Evolutionary conservation across 2,797 vertebrate species (phyloP).

Genomic region (Fistularia commersonii): DNA sequence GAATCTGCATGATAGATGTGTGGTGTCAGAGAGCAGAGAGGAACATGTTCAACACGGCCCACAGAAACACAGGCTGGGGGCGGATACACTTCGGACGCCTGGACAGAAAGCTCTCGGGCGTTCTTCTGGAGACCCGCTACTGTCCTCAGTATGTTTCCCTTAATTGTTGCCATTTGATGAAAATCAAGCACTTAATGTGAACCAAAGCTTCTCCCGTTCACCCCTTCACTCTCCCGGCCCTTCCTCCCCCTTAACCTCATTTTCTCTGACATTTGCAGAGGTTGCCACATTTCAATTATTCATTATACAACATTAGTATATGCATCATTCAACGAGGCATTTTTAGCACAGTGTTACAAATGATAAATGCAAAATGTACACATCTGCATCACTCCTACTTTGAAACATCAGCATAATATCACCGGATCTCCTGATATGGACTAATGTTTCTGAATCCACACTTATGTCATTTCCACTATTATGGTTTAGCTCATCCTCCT

Average conservation of each 20-base stretch:
- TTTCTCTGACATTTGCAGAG: conserved; percentile 73
- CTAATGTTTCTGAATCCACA: too few relatives aligned
- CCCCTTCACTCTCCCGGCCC: conserved; percentile 42
- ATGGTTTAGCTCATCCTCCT: too few relatives aligned
- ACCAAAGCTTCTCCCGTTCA: conserved; percentile 21
- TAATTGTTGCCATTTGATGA: conserved; percentile 80
- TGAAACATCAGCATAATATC: conserved; percentile 43
- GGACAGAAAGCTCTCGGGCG: conserved; percentile 62
- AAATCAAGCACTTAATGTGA: too few relatives aligned
- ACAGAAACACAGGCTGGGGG: conserved; percentile 43
- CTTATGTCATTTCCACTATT: too few relatives aligned
- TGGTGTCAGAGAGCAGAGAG: conserved; percentile 36
- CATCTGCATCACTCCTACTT: conserved; percentile 50
- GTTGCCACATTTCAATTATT: conserved; percentile 78
- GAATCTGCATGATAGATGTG: conserved; percentile 42
- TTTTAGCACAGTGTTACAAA: conserved; percentile 71
- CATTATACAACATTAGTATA: conserved; percentile 74
- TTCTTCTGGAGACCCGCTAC: conserved; percentile 70
- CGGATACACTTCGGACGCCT: conserved; percentile 48
- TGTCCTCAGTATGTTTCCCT: conserved; percentile 74
- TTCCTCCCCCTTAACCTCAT: conserved; percentile 50
- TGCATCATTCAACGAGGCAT: conserved; percentile 44
- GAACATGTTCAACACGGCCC: conserved; percentile 31
- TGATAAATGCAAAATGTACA: conserved; percentile 66
- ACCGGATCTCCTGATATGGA: conserved; percentile 38